Evolutionary conservation across 2,888 invertebrate genomes (phyloP), one percentile per base, ranked within the genome.

Genomic region (Serripes groenlandicus): DNA sequence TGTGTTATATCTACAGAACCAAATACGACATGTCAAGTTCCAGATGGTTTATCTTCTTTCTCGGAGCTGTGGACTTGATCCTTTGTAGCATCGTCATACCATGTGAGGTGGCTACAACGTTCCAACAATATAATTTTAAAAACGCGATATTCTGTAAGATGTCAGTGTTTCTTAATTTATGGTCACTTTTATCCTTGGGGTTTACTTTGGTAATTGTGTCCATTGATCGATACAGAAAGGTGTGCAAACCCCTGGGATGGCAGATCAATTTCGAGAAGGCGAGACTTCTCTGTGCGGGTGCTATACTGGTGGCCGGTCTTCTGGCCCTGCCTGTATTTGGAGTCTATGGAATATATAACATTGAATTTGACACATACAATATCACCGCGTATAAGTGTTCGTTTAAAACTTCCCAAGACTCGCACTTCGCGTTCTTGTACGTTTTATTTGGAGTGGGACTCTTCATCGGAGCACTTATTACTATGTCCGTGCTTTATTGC

Each of bases 161-260:
- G 11, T 85, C 85, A 0, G 78, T 87, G 52, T 83, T 86, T 52
- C 54, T 82, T 11, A 90, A 87, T 60, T 80, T 76, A 21, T 75
- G 83, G 60, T 81, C 86, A 5, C 88, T 85, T 15, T 37, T 90
- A 0, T 81, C 87, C 0, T 78, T 86, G 18, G 85, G 82, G 3
- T 75, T 79, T n/a, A 42, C 88, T 9, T 73, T 90, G 1, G 49
- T 90, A 2, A 73, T 79, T 0, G 88, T 90, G 42, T 86, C 88
- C 0, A 69, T 88, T 0, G 89, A 90, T 70, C 82, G 92, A 23
- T 91, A 90, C 79, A 72, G 88, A n/a, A 90, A 90, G 71, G 87
- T 91, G 15, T 91, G 91, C 69, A 81, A 75, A 26, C 90, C 91
- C 0, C 81, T 90, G 21, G 54, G 75, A 18, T 79, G 78, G 75